Evolutionary conservation across 2,113 vertebrate species (phyloP).

Genomic region (Hydropotes inermis): DNA sequence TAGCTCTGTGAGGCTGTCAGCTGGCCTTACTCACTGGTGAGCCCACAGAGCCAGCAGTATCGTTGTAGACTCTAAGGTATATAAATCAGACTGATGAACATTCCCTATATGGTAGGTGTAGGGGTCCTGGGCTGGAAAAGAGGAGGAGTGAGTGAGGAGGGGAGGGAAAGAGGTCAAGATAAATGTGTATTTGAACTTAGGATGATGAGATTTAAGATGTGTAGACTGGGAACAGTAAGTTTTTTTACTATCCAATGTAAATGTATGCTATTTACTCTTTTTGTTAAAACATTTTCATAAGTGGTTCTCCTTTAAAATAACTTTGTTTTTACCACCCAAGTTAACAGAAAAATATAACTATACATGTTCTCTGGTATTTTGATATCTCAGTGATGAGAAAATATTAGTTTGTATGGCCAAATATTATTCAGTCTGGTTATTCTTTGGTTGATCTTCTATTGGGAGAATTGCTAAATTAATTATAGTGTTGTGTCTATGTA

Average conservation of each 20-base stretch:
- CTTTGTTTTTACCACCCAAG: neutral
- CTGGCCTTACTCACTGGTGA: neutral
- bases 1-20: neutral
- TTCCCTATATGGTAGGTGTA: neutral
- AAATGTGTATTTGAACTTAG: neutral
- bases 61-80: neutral
- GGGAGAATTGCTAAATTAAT: neutral
- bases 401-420: neutral
- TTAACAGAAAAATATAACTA: neutral
- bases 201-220: neutral
- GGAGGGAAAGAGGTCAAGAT: neutral
- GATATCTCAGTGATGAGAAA: neutral
- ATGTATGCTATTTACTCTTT: neutral
- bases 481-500: neutral
- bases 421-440: neutral
- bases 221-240: neutral
- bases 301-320: neutral
- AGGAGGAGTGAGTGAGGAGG: neutral
- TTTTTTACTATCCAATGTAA: neutral
- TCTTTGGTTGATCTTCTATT: neutral
- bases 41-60: neutral
- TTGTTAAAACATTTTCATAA: neutral
- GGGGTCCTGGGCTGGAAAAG: neutral
- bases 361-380: neutral
- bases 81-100: neutral